phyloP scores from a whole-genome alignment of 2,888 invertebrate species.

The Meteorus cinctellus region DNA sequence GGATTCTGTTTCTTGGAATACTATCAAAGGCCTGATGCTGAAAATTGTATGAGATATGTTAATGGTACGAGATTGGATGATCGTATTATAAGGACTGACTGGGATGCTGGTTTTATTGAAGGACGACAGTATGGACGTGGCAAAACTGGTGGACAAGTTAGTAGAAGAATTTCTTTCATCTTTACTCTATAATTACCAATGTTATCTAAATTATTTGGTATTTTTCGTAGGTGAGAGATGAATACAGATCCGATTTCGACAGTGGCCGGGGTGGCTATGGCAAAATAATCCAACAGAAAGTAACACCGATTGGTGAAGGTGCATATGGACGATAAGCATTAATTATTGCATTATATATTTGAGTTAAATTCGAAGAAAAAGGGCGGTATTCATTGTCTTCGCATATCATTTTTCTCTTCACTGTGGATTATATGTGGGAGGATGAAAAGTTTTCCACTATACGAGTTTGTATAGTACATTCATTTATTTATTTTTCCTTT shows the following conservation, averaged over 20 bases:
- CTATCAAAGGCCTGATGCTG: conserved; percentile 83
- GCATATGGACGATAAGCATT: conserved; percentile 64
- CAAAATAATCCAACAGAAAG: conserved; percentile 91
- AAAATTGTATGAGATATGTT: conserved; percentile 90
- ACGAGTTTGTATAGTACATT: too few species aligned
- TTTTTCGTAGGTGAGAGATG: conserved; percentile 89
- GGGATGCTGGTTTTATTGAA: conserved; percentile 99
- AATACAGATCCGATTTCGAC: conserved; percentile 98
- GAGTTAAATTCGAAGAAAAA: neutral
- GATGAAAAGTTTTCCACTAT: neutral
- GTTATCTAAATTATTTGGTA: neutral
- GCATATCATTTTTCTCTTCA: neutral
- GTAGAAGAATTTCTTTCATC: conserved; percentile 25
- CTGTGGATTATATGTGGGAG: too few species aligned
- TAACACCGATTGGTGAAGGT: conserved; percentile 74
- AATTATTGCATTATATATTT: conserved; percentile 23
- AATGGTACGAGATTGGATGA: conserved; percentile 98
- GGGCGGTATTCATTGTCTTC: neutral
- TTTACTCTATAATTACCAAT: neutral
- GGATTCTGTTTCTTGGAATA: conserved; percentile 99
- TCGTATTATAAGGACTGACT: conserved; percentile 96
- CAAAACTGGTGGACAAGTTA: conserved; percentile 97
- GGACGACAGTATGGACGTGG: conserved; percentile 98
- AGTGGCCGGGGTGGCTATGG: conserved; percentile 98
- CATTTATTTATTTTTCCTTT: neutral